A percentile compares a stretch with the other conserved stretches of the same genome.
These are phyloP conservation scores for Rhopalosiphum nymphaeae DNA, from an alignment of 2,888 invertebrate species.

Conservation along the genomic window DNA sequence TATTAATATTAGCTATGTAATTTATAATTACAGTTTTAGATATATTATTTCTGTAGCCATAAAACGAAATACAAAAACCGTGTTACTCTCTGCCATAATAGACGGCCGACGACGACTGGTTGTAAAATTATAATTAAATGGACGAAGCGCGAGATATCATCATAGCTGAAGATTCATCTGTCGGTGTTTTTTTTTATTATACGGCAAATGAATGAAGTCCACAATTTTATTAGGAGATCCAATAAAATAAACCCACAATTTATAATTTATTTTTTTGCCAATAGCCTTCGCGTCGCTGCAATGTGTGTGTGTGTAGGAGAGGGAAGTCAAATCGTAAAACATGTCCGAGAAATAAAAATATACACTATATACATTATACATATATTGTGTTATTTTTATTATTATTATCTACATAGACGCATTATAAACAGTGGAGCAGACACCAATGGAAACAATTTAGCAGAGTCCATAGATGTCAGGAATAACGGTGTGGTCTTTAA, in stretches of 20 bases:
- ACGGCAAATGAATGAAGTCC: conserved; percentile 21
- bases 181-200: conserved; percentile 34
- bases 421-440: background rate
- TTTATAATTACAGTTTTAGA: conserved; percentile 29
- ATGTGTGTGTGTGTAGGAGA: background rate
- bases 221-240: conserved; percentile 40
- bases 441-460: conserved; percentile 31
- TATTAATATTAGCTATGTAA: background rate
- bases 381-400: conserved; percentile 24
- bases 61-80: conserved; percentile 52
- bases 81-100: conserved; percentile 22
- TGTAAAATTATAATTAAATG: conserved; percentile 62
- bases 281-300: background rate
- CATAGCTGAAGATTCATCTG: conserved; percentile 18
- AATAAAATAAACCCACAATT: conserved; percentile 50
- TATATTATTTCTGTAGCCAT: background rate
- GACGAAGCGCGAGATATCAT: conserved; percentile 19
- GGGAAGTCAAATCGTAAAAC: conserved; percentile 54
- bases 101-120: background rate
- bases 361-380: background rate
- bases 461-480: background rate
- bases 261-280: conserved; percentile 37
- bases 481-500: background rate
- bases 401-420: conserved; percentile 21
- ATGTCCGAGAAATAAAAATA: conserved; percentile 37